Evolutionary conservation across 2,797 vertebrate species (phyloP), one percentile per base, ranked within the genome.

Genomic region (Emydoidea blandingii): DNA sequence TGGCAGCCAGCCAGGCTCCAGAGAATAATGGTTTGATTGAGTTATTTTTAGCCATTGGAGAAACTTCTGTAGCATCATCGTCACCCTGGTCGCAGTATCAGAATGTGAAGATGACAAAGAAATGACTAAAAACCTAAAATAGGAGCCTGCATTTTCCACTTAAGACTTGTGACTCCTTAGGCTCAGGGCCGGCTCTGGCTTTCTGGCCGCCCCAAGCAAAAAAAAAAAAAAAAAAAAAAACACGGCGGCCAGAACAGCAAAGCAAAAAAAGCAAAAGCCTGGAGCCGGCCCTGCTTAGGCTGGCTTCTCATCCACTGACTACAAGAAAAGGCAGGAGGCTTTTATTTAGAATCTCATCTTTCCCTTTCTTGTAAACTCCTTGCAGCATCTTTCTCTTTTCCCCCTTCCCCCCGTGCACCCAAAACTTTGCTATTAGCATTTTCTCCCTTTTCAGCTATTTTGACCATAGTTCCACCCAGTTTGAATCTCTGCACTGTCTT

Each of bases 11-110:
- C 5, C 37, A 68, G 31, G 31, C 1, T 92, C 10, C 31, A 44
- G 50, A 87, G 81, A 12, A 12, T 86, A 62, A 87, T 76, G 14
- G 1, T n/a, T 89, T 59, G 87, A 85, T 4, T 86, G 44, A 83
- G 8, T 21, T 82, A 49, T 59, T 93, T 92, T 95, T 78, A 76
- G 5, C 5, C 83, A 25, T 47, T 18, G 87, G 50, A 90, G 25
- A 34, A n/a, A 21, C 62, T 89, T 90, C 34, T 78, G 34, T 78
- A 80, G 14, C 44, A 93, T 6, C 49, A 88, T 16, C 1, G 12
- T 85, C 14, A 76, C 18, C 23, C 1, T 72, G 54, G 6, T 1
- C 62, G 16, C 11, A 82, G 54, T 5, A 56, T 76, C 3, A 74
- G 29, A 72, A 89, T 72, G 23, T 34, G 27, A 89, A 52, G 41